Evolutionary conservation across 1,140 invertebrate species (phyloP).

Genomic region (Heliconius hermathena): DNA sequence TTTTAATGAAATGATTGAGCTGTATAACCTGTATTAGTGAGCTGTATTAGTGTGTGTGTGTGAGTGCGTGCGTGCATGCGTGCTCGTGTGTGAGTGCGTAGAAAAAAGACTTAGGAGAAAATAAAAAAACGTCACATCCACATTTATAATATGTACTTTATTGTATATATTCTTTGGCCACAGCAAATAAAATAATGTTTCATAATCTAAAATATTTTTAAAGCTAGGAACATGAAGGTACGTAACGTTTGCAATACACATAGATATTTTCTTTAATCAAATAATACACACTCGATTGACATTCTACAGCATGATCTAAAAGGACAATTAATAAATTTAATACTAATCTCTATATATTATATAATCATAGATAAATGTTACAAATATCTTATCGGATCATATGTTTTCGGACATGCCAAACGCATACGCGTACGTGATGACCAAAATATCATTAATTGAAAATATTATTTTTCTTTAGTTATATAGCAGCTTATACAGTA

Average conservation of each 20-base stretch:
- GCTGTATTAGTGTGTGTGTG: no score
- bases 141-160: conserved; percentile 36
- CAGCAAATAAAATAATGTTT: conserved; percentile 50
- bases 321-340: conserved; percentile 26
- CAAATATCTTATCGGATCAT: not conserved
- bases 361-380: not conserved
- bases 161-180: conserved; percentile 48
- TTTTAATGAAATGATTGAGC: no score
- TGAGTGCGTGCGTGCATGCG: no score
- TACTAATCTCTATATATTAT: not conserved
- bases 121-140: conserved; percentile 18
- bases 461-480: not conserved
- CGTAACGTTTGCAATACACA: conserved; percentile 38
- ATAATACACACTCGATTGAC: conserved; percentile 38
- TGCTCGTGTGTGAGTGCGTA: no score
- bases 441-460: not conserved
- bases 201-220: conserved; percentile 60
- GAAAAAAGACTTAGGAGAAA: not conserved
- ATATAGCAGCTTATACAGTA: no score
- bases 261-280: conserved; percentile 39
- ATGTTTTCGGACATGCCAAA: not conserved
- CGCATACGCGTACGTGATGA: not conserved
- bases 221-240: conserved; percentile 68
- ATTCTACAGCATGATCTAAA: conserved; percentile 43
- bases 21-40: no score